phyloP scores from a whole-genome alignment of 2,888 invertebrate genomes.

The Drepana falcataria region DNA sequence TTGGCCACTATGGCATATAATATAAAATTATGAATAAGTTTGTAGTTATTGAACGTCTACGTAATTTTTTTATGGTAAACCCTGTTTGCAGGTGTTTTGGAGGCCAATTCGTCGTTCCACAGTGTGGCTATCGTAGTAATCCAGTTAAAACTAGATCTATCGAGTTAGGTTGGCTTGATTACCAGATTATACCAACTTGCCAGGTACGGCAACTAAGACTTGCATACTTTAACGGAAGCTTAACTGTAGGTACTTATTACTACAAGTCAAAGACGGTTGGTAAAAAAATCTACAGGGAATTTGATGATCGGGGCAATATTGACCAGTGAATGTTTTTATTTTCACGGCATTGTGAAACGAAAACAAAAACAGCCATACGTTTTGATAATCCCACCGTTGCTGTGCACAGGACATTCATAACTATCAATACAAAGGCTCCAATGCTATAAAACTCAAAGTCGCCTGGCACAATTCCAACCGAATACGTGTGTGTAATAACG shows the following conservation, averaged over 20 bases:
- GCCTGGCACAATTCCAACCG: slow-evolving; percentile 40
- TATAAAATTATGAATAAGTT: too few species aligned
- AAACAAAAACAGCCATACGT: slow-evolving; percentile 17
- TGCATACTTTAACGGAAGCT: neutral
- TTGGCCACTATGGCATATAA: too few species aligned
- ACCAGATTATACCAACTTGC: slow-evolving; percentile 35
- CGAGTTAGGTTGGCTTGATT: slow-evolving; percentile 49
- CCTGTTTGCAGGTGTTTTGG: slow-evolving; percentile 25
- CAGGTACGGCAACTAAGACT: slow-evolving; percentile 12
- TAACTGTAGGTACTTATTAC: too few species aligned
- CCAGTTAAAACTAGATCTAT: slow-evolving; percentile 53
- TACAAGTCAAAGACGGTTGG: too few species aligned
- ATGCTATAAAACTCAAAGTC: slow-evolving; percentile 39
- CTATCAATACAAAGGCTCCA: slow-evolving; percentile 20
- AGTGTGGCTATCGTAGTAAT: slow-evolving; percentile 42
- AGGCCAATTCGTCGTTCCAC: slow-evolving; percentile 57
- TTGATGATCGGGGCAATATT: too few species aligned
- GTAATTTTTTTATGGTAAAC: too few species aligned
- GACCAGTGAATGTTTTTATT: neutral
- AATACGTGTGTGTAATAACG: slow-evolving; percentile 47
- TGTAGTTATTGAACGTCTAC: too few species aligned
- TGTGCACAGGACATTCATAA: slow-evolving; percentile 31
- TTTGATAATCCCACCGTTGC: slow-evolving; percentile 26
- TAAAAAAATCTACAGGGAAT: too few species aligned
- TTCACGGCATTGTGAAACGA: slow-evolving; percentile 7